A percentile compares a stretch with the other conserved stretches of the same genome.
Evolutionary conservation across 2,888 invertebrate genomes (phyloP).

Genomic region (Hypomecis punctinalis): DNA sequence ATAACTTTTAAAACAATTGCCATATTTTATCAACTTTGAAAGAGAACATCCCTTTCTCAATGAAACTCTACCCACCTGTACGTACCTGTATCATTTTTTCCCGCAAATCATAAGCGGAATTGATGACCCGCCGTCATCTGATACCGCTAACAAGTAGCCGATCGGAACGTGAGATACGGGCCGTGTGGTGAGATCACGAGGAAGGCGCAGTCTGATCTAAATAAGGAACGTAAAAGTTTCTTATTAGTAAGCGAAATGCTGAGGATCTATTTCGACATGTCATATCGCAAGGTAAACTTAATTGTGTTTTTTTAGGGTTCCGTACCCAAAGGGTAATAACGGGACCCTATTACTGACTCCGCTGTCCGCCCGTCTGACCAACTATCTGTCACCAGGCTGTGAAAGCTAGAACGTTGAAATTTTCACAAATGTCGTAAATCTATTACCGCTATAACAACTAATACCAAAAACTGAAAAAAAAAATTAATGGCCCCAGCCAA

Average conservation of each 20-base stretch:
- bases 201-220: constrained; percentile 38
- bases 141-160: constrained; percentile 77
- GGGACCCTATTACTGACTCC: too few species aligned
- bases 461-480: too few species aligned
- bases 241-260: constrained; percentile 15
- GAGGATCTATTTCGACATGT: constrained; percentile 6
- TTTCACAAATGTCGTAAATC: too few species aligned
- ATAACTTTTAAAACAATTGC: too few species aligned
- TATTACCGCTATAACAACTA: too few species aligned
- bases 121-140: constrained; percentile 70
- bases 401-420: too few species aligned
- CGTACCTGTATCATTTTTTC: constrained; percentile 48
- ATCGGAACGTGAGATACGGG: constrained; percentile 67
- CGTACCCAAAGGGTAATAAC: too few species aligned
- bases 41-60: neutral
- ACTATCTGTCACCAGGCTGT: too few species aligned
- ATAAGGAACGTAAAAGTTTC: constrained; percentile 32
- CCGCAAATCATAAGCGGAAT: constrained; percentile 68
- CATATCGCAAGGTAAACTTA: neutral
- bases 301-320: too few species aligned
- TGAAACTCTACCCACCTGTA: constrained; percentile 37
- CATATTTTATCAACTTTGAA: neutral
- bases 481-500: too few species aligned
- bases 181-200: constrained; percentile 12
- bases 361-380: too few species aligned